Evolutionary conservation across 2,113 vertebrate species (phyloP), one percentile per base, ranked within the genome.

Genomic region (Pachyramphus minor): DNA sequence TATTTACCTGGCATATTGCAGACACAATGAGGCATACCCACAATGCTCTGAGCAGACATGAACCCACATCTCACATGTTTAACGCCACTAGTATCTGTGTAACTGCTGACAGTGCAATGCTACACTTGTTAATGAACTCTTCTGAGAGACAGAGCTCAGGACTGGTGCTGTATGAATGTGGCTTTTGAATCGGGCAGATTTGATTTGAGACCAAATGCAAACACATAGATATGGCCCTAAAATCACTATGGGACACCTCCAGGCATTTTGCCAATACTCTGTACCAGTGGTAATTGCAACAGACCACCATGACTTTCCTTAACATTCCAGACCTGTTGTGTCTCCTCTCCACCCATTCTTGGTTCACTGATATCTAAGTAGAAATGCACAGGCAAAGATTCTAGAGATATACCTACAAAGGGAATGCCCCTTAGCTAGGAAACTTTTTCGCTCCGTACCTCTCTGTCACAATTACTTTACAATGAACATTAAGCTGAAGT

Each of bases 371-470:
- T n/a, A 66, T 59, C 77, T 37, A 39, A 14, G 37, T 27, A 90
- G 73, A 87, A 95, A 73, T 55, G 84, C 6, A 27, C 55, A 86
- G 50, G 45, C 31, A 87, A 86, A 80, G 91, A 89, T 71, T 56
- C 23, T 59, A 78, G 49, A 33, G 24, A 62, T 45, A 90, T 18
- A 31, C 6, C 14, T 76, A 33, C 1, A 4, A 68, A 63, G 80
- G 73, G 73, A 93, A 81, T 81, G 93, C 66, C 87, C 89, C 81
- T 67, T 52, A 50, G 78, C 11, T 33, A 91, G 73, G 77, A 89
- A 87, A 37, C 21, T 60, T 75, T 22, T 74, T 68, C 27, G 20
- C 13, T 72, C 55, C 41, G 3, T 68, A 60, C 24, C 47, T 74
- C n/a, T 85, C 62, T 66, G 0, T 67, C 52, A 49, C 0, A 0